Evolutionary conservation across 2,113 vertebrate species (phyloP).

Genomic region (Hippocampus abdominalis): DNA sequence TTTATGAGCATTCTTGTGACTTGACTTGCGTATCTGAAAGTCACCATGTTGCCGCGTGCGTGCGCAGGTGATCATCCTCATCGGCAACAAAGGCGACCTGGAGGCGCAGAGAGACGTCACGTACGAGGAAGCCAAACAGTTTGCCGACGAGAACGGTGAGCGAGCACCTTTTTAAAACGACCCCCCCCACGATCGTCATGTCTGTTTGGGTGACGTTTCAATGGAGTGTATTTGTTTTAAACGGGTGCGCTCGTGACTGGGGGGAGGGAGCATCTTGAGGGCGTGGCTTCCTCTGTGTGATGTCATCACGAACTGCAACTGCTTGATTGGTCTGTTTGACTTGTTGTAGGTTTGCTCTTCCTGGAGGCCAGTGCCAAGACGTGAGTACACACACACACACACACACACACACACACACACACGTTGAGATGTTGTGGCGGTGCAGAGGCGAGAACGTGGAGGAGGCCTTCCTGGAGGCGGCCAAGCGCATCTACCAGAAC

Average conservation of each 20-base stretch:
- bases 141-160: conserved; percentile 95
- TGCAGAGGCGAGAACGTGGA: conserved; percentile 94
- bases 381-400: conserved; percentile 74
- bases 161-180: conserved; percentile 4
- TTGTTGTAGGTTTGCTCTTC: conserved; percentile 86
- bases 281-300: not conserved
- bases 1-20: conserved; percentile 2
- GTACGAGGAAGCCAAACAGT: conserved; percentile 98
- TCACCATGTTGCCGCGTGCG: not conserved
- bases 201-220: too few relatives aligned
- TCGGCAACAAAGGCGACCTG: conserved; percentile 99
- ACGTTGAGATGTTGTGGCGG: not conserved
- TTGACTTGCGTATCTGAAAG: too few relatives aligned
- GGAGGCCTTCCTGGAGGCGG: conserved; percentile 96
- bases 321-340: not conserved
- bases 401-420: not conserved
- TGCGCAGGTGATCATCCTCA: conserved; percentile 94
- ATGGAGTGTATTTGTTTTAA: not conserved
- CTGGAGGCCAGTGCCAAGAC: conserved; percentile 99
- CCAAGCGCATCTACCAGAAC: conserved; percentile 99
- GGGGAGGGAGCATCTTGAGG: too few relatives aligned
- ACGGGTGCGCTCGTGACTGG: not conserved
- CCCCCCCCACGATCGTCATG: too few relatives aligned
- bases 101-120: conserved; percentile 98
- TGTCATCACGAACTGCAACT: not conserved